Conservation (phyloP, 2,888 invertebrate genomes). For the Microctonus hyperodae region DNA sequence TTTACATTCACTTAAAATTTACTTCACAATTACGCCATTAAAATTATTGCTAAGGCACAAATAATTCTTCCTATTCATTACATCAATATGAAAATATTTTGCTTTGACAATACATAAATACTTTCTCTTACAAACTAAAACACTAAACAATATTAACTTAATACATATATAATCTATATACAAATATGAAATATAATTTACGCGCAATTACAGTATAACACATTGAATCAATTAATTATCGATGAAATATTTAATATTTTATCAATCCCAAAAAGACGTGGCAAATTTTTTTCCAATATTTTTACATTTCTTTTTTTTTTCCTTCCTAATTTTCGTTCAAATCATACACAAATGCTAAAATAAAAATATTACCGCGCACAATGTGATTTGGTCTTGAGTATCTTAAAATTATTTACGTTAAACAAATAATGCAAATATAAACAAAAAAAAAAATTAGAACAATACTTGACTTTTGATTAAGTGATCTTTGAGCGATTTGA, state of each 20-base stretch:
- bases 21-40: neutral
- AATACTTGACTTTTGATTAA: conserved; percentile 22
- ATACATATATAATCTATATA: neutral
- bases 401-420: neutral
- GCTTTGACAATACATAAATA: neutral
- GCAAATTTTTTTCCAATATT: too few relatives aligned
- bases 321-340: neutral
- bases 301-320: neutral
- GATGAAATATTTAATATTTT: too few relatives aligned
- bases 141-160: neutral
- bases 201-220: neutral
- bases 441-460: neutral
- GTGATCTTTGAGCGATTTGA: conserved; percentile 5
- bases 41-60: conserved; percentile 2
- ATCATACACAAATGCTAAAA: neutral
- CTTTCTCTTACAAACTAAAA: neutral
- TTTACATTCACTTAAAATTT: neutral
- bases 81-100: neutral
- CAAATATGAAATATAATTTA: neutral
- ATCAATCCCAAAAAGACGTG: too few relatives aligned
- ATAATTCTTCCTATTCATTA: neutral
- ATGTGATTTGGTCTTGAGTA: conserved; percentile 4
- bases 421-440: neutral
- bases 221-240: neutral
- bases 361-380: neutral